Percentiles rank a stretch among this genome's conserved stretches.
These are phyloP conservation scores for Lasiurus borealis DNA, from an alignment of 2,113 vertebrate genomes.

Conservation along the genomic window DNA sequence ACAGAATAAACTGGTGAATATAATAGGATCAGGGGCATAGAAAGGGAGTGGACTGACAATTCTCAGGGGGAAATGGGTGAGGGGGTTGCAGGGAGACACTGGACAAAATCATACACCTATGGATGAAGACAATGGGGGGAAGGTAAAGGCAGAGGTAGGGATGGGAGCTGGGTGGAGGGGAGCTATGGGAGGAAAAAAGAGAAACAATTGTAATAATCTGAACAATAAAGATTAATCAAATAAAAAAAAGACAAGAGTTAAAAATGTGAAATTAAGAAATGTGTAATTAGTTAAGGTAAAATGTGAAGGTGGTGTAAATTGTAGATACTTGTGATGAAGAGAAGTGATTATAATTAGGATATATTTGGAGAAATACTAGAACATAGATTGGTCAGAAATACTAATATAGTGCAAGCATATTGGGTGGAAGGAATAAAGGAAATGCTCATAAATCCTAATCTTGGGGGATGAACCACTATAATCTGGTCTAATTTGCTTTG, in stretches of 20 bases:
- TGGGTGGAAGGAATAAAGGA: neutral
- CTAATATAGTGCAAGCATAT: neutral
- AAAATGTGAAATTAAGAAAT: neutral
- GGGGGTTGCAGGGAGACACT: too few relatives aligned
- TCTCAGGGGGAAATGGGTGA: too few relatives aligned
- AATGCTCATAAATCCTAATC: neutral
- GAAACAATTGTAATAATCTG: too few relatives aligned
- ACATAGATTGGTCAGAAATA: neutral
- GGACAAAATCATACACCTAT: too few relatives aligned
- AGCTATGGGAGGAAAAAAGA: too few relatives aligned
- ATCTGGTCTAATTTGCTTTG: neutral
- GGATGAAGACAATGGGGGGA: too few relatives aligned
- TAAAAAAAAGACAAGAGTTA: neutral
- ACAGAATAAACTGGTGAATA: too few relatives aligned
- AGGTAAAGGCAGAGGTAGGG: too few relatives aligned
- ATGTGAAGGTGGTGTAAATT: neutral
- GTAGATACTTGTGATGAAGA: neutral
- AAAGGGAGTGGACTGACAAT: too few relatives aligned
- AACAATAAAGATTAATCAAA: too few relatives aligned
- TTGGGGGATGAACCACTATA: neutral
- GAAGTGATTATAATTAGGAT: neutral
- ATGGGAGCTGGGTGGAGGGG: too few relatives aligned
- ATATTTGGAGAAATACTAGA: neutral
- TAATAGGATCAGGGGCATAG: too few relatives aligned
- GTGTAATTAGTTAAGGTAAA: neutral